A percentile compares a stretch with the other conserved stretches of the same genome.
Evolutionary conservation across 2,888 invertebrate genomes (phyloP).

Genomic region (Pilophorus perplexus): DNA sequence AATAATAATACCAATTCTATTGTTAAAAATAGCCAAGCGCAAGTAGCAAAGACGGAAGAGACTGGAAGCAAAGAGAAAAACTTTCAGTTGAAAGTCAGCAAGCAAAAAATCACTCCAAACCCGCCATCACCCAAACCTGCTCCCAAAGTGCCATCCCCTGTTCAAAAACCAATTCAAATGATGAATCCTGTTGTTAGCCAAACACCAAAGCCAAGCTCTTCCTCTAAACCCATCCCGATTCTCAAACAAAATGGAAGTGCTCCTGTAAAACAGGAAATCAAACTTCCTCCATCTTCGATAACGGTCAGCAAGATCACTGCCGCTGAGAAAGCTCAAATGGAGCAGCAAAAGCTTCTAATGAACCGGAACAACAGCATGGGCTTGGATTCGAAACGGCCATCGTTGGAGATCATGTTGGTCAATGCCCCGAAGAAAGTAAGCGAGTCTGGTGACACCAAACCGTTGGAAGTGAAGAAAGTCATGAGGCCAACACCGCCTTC

Average conservation of each 20-base stretch:
- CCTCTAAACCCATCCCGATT: conserved; percentile 26
- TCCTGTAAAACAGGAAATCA: conserved; percentile 36
- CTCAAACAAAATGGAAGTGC: conserved; percentile 38
- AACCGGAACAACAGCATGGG: conserved; percentile 48
- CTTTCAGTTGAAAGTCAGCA: conserved; percentile 54
- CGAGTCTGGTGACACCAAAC: conserved; percentile 8
- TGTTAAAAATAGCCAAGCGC: conserved; percentile 17
- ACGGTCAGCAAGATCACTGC: conserved; percentile 52
- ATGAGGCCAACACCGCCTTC: conserved; percentile 57
- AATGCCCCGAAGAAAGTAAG: conserved; percentile 47
- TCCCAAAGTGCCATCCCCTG: too few species aligned
- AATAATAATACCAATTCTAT: conserved; percentile 21
- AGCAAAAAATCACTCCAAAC: conserved; percentile 49
- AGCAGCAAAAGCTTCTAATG: conserved; percentile 48
- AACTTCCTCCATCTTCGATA: conserved; percentile 51
- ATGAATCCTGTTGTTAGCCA: background rate
- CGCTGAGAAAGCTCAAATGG: conserved; percentile 49
- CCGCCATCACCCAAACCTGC: conserved; percentile 32
- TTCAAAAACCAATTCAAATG: background rate
- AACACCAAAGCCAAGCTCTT: background rate
- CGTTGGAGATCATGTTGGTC: conserved; percentile 51
- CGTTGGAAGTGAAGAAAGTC: conserved; percentile 43
- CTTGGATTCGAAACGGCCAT: conserved; percentile 50
- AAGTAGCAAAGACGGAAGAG: conserved; percentile 1
- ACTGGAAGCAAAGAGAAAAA: conserved; percentile 46